Evolutionary conservation across 2,888 invertebrate genomes (phyloP), one percentile per base, ranked within the genome.

Genomic region (Thyatira batis): DNA sequence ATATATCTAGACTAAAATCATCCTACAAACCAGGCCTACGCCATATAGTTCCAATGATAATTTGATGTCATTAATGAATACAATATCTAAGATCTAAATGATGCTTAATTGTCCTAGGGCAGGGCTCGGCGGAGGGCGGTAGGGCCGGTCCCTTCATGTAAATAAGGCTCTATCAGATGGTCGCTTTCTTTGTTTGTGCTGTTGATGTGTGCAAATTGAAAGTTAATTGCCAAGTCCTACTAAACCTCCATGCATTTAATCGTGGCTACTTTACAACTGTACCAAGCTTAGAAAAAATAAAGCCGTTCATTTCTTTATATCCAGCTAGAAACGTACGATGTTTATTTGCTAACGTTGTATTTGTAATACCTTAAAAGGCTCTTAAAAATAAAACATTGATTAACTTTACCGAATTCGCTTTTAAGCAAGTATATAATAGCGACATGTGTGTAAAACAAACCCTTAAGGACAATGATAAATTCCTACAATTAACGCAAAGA

Each of bases 171-270:
- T 80, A 82, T 82, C 80, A 62, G 78, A 76, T 78, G 65, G 61
- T 54, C 57, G 58, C 64, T 80, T 82, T 78, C 84, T 84, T 85
- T 85, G 82, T 84, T 84, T 81, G 75, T 66, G 58, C 64, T 60
- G 67, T 67, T 75, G 75, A 82, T 80, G 75, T 82, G 80, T 82
- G 82, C 81, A 82, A 85, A 87, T 84, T 84, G 83, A 84, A 84
- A 83, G 77, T 82, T 85, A 87, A 87, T 88, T 84, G 78, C 77
- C 60, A 58, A 61, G 73, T 67, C 74, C 78, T 71, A 74, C 67
- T 71, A 63, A 71, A 67, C 50, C 52, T 69, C 64, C 65, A 66
- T 58, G 62, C 63, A 54, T 55, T 65, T 64, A 69, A 66, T 65
- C 61, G 57, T 57, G 57, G 52, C 52, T 50, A 30, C 58, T 61